phyloP scores from a whole-genome alignment of 2,797 vertebrate species.

The Syncerus caffer region DNA sequence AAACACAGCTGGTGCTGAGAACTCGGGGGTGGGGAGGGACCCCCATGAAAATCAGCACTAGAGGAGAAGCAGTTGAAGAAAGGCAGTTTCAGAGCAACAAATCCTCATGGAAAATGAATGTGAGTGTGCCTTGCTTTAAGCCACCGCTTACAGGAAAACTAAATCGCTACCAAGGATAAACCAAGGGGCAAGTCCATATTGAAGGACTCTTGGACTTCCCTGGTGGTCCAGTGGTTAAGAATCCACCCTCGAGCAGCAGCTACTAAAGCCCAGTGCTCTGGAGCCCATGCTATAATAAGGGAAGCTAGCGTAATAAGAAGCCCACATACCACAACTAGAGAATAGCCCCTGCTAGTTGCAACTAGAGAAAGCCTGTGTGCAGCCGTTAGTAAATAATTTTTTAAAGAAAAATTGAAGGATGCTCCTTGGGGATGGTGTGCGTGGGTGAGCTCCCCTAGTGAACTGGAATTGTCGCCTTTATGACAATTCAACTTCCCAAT shows the following conservation, averaged over 20 bases:
- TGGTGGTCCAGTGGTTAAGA: background rate
- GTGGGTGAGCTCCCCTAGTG: background rate
- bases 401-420: background rate
- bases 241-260: background rate
- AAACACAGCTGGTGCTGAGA: background rate
- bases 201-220: background rate
- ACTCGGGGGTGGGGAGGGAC: rapidly evolving
- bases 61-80: too few relatives aligned
- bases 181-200: background rate
- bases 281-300: background rate
- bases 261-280: background rate
- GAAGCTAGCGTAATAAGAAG: background rate
- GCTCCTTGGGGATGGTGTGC: background rate
- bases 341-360: background rate
- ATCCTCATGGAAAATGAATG: background rate
- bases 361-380: background rate
- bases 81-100: background rate
- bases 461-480: background rate
- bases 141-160: background rate
- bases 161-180: background rate
- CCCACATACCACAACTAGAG: background rate
- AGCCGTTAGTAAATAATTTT: background rate
- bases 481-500: background rate
- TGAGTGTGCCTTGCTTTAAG: background rate
- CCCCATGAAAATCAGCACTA: background rate